A percentile compares a stretch with the other conserved stretches of the same genome.
phyloP scores from a whole-genome alignment of 1,140 invertebrate genomes.

The Tetranychus urticae region DNA sequence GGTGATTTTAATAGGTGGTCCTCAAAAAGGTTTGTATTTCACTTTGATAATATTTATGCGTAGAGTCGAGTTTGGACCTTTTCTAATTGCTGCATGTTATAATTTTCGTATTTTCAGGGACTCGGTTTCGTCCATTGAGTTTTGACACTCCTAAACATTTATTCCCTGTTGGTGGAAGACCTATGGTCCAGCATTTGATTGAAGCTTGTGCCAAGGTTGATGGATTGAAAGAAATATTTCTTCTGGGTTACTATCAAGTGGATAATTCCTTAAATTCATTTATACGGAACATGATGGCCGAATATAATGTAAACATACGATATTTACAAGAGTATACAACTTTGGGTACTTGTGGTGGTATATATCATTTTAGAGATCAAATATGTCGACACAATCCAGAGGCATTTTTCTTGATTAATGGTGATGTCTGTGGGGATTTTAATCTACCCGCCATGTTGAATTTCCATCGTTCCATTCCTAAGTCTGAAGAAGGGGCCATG shows the following conservation, averaged over 20 bases:
- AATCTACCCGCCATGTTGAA: slow-evolving; percentile 59
- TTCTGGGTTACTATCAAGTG: slow-evolving; percentile 71
- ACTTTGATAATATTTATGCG: not conserved
- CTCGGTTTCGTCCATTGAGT: slow-evolving; percentile 82
- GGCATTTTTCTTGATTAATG: slow-evolving; percentile 85
- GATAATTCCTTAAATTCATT: slow-evolving; percentile 53
- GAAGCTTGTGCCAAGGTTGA: slow-evolving; percentile 56
- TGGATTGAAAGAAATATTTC: slow-evolving; percentile 60
- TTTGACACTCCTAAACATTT: slow-evolving; percentile 87
- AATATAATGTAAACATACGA: slow-evolving; percentile 44
- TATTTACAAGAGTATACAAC: slow-evolving; percentile 88
- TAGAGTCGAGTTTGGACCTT: not conserved
- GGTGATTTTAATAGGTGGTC: slow-evolving; percentile 35
- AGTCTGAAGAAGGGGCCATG: slow-evolving; percentile 18
- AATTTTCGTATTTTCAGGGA: slow-evolving; percentile 36
- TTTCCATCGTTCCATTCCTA: slow-evolving; percentile 34
- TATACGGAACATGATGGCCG: slow-evolving; percentile 51
- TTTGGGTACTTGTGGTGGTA: slow-evolving; percentile 81
- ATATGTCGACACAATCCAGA: slow-evolving; percentile 66
- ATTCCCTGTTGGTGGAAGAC: slow-evolving; percentile 83
- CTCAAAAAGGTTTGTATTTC: slow-evolving; percentile 31
- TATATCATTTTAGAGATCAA: slow-evolving; percentile 92
- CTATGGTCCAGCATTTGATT: slow-evolving; percentile 88
- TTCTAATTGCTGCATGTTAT: not conserved
- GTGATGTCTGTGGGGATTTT: slow-evolving; percentile 93